Percentiles rank a stretch among this genome's conserved stretches.
Evolutionary conservation across 2,888 invertebrate genomes (phyloP).

Genomic region (Rhagonycha fulva): DNA sequence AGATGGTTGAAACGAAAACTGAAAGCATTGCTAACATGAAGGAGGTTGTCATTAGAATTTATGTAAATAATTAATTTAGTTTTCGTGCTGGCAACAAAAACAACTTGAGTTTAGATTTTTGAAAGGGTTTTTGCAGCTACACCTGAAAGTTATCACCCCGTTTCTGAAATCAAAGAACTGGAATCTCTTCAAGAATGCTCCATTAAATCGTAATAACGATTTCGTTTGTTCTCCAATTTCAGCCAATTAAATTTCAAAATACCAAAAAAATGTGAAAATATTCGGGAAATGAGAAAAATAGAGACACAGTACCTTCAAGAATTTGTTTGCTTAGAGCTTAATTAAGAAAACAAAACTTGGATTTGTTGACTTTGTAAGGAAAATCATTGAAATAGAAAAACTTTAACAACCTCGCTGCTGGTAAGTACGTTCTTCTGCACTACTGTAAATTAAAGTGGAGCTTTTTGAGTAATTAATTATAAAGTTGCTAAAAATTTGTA

Average conservation of each 20-base stretch:
- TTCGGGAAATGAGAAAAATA: background rate
- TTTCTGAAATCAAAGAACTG: background rate
- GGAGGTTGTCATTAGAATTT: background rate
- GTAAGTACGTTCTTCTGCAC: no score
- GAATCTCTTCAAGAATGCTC: background rate
- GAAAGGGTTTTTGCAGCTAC: background rate
- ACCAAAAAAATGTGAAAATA: background rate
- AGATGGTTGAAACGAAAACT: slow-evolving; percentile 1
- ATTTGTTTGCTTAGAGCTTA: no score
- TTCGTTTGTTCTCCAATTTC: background rate
- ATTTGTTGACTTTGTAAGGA: no score
- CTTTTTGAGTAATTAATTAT: no score
- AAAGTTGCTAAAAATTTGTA: no score
- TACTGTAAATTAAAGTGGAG: no score
- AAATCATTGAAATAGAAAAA: no score
- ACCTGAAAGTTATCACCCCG: background rate
- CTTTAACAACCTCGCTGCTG: no score
- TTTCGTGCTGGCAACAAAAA: background rate
- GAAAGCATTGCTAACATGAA: background rate
- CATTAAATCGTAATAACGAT: background rate
- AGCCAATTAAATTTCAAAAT: background rate
- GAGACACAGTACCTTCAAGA: no score
- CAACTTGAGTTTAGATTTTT: background rate
- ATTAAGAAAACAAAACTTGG: no score
- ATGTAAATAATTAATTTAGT: background rate